Percentiles rank a stretch among this genome's conserved stretches.
Conservation (phyloP, 2,797 vertebrate species). For the Sus cebifrons region DNA sequence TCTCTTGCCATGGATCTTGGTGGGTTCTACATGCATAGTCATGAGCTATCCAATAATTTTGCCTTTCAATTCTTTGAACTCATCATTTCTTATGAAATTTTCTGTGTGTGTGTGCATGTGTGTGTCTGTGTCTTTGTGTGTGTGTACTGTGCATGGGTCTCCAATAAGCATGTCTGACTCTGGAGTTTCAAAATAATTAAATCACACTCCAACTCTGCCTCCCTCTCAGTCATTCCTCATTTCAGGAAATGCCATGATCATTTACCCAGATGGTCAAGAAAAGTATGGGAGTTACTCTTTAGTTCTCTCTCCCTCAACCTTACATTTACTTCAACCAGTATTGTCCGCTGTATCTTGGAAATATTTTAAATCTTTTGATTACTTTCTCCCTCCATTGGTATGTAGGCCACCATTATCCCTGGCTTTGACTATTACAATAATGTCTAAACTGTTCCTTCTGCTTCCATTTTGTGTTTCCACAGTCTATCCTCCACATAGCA, state of each 20-base stretch:
- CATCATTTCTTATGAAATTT: background rate
- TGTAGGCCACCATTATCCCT: background rate
- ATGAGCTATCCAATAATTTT: background rate
- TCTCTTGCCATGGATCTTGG: background rate
- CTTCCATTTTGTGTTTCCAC: background rate
- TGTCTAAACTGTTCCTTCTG: background rate
- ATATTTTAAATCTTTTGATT: background rate
- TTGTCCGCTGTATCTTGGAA: background rate
- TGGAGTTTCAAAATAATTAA: background rate
- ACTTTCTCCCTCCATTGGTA: background rate
- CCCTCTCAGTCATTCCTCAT: background rate
- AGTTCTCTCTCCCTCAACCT: background rate
- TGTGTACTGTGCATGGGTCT: background rate
- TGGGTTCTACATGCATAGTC: background rate
- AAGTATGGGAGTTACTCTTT: background rate
- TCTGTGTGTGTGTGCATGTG: too few relatives aligned
- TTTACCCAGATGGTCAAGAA: background rate
- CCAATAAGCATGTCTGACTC: background rate
- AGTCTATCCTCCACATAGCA: background rate
- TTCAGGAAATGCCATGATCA: background rate
- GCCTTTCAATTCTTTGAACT: background rate
- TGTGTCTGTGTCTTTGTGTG: background rate
- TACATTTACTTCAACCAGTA: background rate
- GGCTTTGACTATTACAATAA: background rate
- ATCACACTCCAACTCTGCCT: background rate